These are phyloP conservation scores for Acheta domesticus DNA, from an alignment of 2,888 invertebrate genomes.

Conservation along the genomic window DNA sequence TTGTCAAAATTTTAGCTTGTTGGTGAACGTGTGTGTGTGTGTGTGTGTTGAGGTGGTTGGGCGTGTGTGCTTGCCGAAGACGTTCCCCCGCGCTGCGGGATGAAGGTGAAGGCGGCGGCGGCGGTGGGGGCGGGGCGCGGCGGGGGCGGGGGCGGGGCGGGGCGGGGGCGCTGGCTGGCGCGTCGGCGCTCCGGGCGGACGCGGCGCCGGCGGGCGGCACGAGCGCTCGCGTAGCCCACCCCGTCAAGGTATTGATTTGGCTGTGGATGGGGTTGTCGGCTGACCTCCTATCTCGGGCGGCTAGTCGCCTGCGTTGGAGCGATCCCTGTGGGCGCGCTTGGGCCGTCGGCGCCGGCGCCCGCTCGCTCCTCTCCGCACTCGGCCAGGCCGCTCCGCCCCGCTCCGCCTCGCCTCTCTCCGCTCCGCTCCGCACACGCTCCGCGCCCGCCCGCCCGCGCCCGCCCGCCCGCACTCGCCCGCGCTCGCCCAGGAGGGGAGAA, in stretches of 20 bases:
- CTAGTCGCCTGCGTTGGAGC: background rate
- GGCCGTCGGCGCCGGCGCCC: slow-evolving; percentile 3
- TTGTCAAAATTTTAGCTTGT: no score
- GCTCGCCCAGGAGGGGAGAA: no score
- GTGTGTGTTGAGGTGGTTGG: no score
- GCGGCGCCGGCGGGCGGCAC: background rate
- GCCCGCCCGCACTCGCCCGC: no score
- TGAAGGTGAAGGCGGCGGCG: background rate
- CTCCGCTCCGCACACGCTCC: background rate
- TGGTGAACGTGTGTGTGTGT: no score
- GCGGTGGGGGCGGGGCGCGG: background rate
- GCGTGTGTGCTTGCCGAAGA: no score
- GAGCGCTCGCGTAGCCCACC: background rate
- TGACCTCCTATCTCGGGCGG: slow-evolving; percentile 30
- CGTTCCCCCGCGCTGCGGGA: background rate
- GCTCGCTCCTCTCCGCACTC: background rate
- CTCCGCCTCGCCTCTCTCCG: background rate
- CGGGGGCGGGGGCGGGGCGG: background rate
- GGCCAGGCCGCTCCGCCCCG: background rate
- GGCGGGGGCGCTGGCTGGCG: background rate
- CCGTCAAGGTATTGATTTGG: slow-evolving; percentile 36
- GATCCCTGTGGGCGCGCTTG: background rate
- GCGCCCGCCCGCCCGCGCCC: background rate
- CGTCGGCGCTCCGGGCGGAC: background rate
- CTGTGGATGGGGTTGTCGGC: slow-evolving; percentile 29